phyloP scores from a whole-genome alignment of 2,888 invertebrate species.

The Caenorhabditis imperialis region DNA sequence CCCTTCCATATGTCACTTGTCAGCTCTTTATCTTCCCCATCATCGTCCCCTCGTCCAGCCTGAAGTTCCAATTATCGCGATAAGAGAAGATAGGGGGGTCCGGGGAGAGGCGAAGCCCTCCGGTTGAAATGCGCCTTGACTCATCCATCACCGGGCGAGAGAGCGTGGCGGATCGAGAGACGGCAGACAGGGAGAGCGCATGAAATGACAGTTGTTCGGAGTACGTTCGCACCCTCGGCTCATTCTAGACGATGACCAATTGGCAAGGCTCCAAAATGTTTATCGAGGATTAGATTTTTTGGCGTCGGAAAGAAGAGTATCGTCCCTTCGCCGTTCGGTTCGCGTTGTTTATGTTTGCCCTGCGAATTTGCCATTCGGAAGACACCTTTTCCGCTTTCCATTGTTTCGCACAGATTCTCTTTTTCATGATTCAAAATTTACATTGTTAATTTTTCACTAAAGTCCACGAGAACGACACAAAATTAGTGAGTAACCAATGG shows the following conservation, averaged over 20 bases:
- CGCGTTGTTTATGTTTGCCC: constrained; percentile 7
- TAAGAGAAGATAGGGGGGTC: constrained; percentile 27
- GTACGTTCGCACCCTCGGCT: constrained; percentile 43
- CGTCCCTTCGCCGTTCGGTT: constrained; percentile 6
- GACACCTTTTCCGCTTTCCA: constrained; percentile 4
- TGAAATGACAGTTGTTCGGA: constrained; percentile 49
- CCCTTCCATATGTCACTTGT: constrained; percentile 42
- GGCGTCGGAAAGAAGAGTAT: neutral
- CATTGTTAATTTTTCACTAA: no score
- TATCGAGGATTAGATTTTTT: no score
- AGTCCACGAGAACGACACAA: no score
- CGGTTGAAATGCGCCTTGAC: constrained; percentile 24
- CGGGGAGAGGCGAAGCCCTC: constrained; percentile 16
- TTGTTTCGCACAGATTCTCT: neutral
- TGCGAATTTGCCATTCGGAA: constrained; percentile 8
- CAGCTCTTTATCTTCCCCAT: constrained; percentile 14
- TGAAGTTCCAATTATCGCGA: constrained; percentile 30
- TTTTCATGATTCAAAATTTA: neutral
- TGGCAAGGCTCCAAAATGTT: constrained; percentile 16
- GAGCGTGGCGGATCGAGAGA: constrained; percentile 11
- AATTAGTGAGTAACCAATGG: no score
- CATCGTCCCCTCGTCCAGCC: constrained; percentile 6
- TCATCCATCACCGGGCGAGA: constrained; percentile 33
- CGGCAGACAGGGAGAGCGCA: constrained; percentile 15
- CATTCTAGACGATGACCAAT: constrained; percentile 22